Conservation (phyloP, 2,888 invertebrate genomes). For the Volucella inanis region DNA sequence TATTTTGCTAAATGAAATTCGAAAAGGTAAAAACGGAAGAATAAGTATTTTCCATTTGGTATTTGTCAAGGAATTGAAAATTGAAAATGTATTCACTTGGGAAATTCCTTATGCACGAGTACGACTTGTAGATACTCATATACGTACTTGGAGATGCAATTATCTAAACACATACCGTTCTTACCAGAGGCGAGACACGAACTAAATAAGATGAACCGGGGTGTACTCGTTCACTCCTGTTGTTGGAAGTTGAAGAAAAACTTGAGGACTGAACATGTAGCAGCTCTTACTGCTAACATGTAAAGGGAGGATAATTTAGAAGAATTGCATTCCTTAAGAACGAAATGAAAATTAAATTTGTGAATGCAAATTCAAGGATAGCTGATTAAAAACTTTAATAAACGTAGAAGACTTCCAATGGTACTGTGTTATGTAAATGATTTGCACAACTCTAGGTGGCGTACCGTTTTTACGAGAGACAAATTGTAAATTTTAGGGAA, state of each 20-base stretch:
- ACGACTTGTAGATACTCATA: neutral
- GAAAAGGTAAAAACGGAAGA: neutral
- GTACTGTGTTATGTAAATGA: no score
- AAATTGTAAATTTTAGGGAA: no score
- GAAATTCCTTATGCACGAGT: neutral
- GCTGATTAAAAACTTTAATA: no score
- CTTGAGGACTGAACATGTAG: conserved; percentile 3
- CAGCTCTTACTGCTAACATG: neutral
- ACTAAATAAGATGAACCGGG: conserved; percentile 26
- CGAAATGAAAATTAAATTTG: no score
- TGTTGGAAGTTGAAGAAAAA: conserved; percentile 7
- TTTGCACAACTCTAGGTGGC: no score
- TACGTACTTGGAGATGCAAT: conserved; percentile 2
- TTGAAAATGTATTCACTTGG: conserved; percentile 15
- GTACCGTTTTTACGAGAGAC: no score
- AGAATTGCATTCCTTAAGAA: neutral
- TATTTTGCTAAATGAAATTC: neutral
- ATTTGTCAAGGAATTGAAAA: conserved; percentile 39
- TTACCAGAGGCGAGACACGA: conserved; percentile 24
- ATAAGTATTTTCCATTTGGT: conserved; percentile 46
- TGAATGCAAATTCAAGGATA: no score
- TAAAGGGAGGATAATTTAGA: neutral
- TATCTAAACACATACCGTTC: conserved; percentile 3
- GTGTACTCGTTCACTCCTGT: neutral
- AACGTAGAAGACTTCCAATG: no score